Percentiles rank a stretch among this genome's conserved stretches.
phyloP scores from a whole-genome alignment of 2,888 invertebrate species.

The Spodoptera picta region DNA sequence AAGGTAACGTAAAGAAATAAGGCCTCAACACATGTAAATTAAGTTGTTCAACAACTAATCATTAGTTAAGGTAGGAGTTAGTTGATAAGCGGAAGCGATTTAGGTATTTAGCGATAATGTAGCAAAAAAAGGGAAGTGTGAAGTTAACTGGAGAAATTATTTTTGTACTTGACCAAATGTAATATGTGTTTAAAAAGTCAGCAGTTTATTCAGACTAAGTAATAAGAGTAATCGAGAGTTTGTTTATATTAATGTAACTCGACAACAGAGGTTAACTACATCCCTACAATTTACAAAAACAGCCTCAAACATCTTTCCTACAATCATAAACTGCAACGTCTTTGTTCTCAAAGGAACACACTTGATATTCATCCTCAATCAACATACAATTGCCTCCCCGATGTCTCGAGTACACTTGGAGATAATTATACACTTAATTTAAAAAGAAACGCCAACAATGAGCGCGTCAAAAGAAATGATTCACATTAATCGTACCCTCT shows the following conservation, averaged over 20 bases:
- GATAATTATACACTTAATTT: constrained; percentile 61
- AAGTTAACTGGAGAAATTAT: too few relatives aligned
- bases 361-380: constrained; percentile 41
- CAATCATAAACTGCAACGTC: constrained; percentile 34
- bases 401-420: constrained; percentile 54
- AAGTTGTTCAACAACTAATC: constrained; percentile 19
- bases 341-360: constrained; percentile 35
- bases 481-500: constrained; percentile 72
- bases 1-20: constrained; percentile 13
- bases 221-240: not conserved
- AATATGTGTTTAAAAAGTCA: too few relatives aligned
- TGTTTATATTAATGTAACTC: not conserved
- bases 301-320: constrained; percentile 15
- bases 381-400: constrained; percentile 46
- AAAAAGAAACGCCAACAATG: constrained; percentile 62
- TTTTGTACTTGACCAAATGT: too few relatives aligned
- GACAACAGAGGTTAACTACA: constrained; percentile 3
- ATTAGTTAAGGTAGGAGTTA: constrained; percentile 7
- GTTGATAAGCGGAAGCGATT: constrained; percentile 16
- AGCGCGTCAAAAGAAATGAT: constrained; percentile 70
- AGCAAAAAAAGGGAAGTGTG: too few relatives aligned
- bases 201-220: too few relatives aligned
- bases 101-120: constrained; percentile 49
- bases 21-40: constrained; percentile 1
- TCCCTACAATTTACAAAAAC: constrained; percentile 18